A percentile compares a stretch with the other conserved stretches of the same genome.
These are phyloP conservation scores for Fukomys damarensis DNA, from an alignment of 2,113 vertebrate species.

Conservation along the genomic window DNA sequence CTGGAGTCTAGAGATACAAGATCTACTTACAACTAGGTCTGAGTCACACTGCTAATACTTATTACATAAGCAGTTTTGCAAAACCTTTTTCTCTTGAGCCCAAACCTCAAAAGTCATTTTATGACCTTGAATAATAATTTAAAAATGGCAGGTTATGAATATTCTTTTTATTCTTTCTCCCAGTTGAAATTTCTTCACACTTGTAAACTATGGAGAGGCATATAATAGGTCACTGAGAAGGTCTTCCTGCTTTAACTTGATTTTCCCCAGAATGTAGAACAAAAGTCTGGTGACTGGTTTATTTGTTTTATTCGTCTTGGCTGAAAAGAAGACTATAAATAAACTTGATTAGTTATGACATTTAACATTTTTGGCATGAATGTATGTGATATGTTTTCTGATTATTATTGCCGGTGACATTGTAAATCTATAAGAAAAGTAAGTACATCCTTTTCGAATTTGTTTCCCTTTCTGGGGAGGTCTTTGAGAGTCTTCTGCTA, in stretches of 20 bases:
- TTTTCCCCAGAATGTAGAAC: not conserved
- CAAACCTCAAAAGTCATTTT: conserved; percentile 65
- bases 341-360: conserved; percentile 57
- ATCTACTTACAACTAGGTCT: not conserved
- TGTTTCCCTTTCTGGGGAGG: conserved; percentile 65
- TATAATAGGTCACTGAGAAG: fast-evolving
- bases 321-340: conserved; percentile 57
- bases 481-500: conserved; percentile 71
- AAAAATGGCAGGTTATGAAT: not conserved
- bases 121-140: not conserved
- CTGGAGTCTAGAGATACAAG: not conserved
- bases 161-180: not conserved
- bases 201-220: conserved; percentile 40
- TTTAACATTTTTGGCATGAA: conserved; percentile 50
- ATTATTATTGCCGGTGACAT: conserved; percentile 71
- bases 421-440: conserved; percentile 60
- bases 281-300: not conserved
- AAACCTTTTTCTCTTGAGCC: conserved; percentile 27
- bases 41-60: conserved; percentile 22
- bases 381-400: conserved; percentile 31
- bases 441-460: conserved; percentile 51
- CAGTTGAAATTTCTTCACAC: conserved; percentile 30
- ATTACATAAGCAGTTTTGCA: conserved; percentile 60
- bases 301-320: conserved; percentile 36
- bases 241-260: not conserved